Conservation (phyloP, 2,888 invertebrate genomes). For the Tromatobia lineatoria region DNA sequence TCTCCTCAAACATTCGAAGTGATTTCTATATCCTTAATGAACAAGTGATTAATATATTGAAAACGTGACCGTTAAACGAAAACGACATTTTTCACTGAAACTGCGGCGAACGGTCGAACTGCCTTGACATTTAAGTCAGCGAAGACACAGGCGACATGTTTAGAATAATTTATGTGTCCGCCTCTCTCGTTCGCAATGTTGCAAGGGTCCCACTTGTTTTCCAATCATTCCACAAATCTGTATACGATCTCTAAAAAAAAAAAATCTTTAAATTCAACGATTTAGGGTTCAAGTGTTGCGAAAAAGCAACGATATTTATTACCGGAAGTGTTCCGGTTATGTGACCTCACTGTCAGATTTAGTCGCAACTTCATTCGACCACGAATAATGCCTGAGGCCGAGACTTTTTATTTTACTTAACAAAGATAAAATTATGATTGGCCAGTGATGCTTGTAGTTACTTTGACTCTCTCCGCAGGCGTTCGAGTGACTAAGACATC, state of each 20-base stretch:
- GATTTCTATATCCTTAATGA: neutral
- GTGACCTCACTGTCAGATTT: neutral
- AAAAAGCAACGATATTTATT: conserved; percentile 10
- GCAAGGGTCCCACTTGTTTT: neutral
- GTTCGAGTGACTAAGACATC: neutral
- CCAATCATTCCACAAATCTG: neutral
- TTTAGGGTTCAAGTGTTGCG: conserved; percentile 1
- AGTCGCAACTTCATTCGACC: conserved; percentile 5
- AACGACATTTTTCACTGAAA: conserved; percentile 19
- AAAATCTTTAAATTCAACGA: conserved; percentile 1
- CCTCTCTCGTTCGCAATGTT: conserved; percentile 11
- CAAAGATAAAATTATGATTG: conserved; percentile 1
- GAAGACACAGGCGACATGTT: neutral
- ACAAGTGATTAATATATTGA: neutral
- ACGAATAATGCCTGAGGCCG: conserved; percentile 1
- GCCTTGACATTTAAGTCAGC: conserved; percentile 51
- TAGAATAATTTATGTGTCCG: conserved; percentile 38
- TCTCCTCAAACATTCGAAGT: neutral
- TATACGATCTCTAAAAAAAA: neutral
- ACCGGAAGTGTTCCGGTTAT: conserved; percentile 15
- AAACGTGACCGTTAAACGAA: neutral
- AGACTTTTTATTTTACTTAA: neutral
- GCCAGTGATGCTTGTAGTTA: neutral
- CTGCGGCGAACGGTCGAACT: neutral
- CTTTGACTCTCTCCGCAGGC: conserved; percentile 1